Conservation (phyloP, 2,888 invertebrate genomes). For the Parasteatoda lunata region DNA sequence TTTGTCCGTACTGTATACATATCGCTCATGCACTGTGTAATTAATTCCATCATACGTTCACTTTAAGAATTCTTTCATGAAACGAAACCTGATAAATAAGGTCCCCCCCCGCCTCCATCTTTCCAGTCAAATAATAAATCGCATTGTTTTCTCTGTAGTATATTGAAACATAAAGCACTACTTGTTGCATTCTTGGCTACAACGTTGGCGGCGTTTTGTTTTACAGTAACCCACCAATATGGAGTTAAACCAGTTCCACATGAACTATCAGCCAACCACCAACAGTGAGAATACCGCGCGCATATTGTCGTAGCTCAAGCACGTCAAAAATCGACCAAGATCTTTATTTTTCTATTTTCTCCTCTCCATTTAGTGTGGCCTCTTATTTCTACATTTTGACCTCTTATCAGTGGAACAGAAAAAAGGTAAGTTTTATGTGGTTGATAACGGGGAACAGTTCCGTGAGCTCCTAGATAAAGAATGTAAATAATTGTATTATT, state of each 20-base stretch:
- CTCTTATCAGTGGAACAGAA: conserved; percentile 52
- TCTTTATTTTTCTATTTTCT: conserved; percentile 20
- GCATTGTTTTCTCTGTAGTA: neutral
- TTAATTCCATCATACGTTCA: too few relatives aligned
- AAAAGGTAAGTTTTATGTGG: conserved; percentile 48
- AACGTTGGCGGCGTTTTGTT: conserved; percentile 41
- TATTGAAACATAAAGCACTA: conserved; percentile 12
- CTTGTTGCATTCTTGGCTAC: conserved; percentile 50
- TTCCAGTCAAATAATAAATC: neutral
- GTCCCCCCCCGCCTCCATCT: neutral
- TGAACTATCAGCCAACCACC: conserved; percentile 47
- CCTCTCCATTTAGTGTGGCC: conserved; percentile 30
- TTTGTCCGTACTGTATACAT: too few relatives aligned
- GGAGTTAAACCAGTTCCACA: conserved; percentile 62
- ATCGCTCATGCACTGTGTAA: too few relatives aligned
- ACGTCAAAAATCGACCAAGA: conserved; percentile 40
- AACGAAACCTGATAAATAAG: too few relatives aligned
- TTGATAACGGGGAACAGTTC: conserved; percentile 29
- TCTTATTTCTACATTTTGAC: conserved; percentile 24
- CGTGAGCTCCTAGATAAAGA: neutral
- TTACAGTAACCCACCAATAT: conserved; percentile 43
- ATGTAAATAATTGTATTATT: too few relatives aligned
- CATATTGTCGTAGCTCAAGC: conserved; percentile 24
- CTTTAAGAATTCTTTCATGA: too few relatives aligned
- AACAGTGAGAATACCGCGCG: conserved; percentile 41